A percentile compares a stretch with the other conserved stretches of the same genome.
These are phyloP conservation scores for Sycophila texana DNA, from an alignment of 2,888 invertebrate species.

Conservation along the genomic window DNA sequence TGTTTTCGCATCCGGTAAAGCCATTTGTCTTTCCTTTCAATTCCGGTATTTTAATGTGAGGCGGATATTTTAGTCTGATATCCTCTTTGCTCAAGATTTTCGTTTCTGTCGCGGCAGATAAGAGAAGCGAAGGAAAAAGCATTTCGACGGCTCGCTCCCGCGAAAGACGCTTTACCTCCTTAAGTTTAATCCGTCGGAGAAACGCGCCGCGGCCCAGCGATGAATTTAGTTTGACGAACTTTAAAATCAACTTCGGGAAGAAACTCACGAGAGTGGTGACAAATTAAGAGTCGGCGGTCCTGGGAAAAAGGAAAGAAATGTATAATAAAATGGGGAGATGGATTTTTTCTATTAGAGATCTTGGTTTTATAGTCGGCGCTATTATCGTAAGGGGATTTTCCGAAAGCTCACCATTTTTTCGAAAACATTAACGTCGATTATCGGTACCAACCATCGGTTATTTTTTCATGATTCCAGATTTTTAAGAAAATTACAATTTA, in stretches of 20 bases:
- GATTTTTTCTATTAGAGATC: slow-evolving; percentile 26
- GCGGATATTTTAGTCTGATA: neutral
- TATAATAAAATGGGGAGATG: slow-evolving; percentile 36
- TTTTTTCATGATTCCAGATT: too few relatives aligned
- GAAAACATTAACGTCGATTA: too few relatives aligned
- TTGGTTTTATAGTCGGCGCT: neutral
- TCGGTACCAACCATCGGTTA: too few relatives aligned
- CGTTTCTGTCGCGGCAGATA: slow-evolving; percentile 5
- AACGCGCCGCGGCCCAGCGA: slow-evolving; percentile 23
- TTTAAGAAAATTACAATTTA: too few relatives aligned
- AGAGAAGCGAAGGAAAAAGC: neutral
- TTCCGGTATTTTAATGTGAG: neutral
- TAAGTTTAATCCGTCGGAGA: slow-evolving; percentile 44
- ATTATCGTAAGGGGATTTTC: too few relatives aligned
- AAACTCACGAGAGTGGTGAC: slow-evolving; percentile 47
- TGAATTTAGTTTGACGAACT: slow-evolving; percentile 60
- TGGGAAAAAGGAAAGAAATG: slow-evolving; percentile 18
- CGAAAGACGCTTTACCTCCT: neutral
- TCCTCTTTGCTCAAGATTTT: neutral
- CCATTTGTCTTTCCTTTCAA: slow-evolving; percentile 14
- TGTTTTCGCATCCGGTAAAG: neutral
- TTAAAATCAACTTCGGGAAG: slow-evolving; percentile 58
- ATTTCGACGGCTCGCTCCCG: neutral
- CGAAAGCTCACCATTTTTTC: too few relatives aligned
- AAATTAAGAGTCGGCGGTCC: slow-evolving; percentile 53